Evolutionary conservation across 2,113 vertebrate genomes (phyloP).

Genomic region (Erinaceus europaeus): DNA sequence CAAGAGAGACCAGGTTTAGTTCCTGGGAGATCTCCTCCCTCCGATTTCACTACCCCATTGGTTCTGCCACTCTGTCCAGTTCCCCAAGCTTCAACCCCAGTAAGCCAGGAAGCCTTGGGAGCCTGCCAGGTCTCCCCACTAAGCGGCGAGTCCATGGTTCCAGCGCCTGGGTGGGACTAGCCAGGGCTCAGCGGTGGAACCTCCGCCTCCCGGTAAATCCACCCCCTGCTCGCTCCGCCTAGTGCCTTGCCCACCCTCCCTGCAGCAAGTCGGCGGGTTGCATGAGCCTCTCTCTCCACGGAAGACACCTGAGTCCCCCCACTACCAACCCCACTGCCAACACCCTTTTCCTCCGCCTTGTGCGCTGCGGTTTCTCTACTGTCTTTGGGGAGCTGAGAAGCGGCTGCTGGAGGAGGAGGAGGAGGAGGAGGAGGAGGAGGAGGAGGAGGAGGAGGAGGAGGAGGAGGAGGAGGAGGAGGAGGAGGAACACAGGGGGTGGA

Average conservation of each 20-base stretch:
- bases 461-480: slow-evolving; percentile 29
- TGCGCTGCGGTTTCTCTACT: background rate
- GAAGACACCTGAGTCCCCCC: slow-evolving; percentile 53
- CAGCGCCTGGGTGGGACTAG: background rate
- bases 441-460: slow-evolving; percentile 19
- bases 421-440: slow-evolving; percentile 56
- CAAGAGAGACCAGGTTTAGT: background rate
- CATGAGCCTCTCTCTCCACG: background rate
- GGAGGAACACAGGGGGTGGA: slow-evolving; percentile 55
- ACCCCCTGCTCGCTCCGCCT: background rate
- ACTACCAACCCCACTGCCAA: too few species aligned
- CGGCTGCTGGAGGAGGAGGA: slow-evolving; percentile 1
- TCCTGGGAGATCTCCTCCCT: background rate
- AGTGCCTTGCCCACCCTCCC: background rate
- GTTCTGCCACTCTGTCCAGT: background rate
- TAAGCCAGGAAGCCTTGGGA: background rate
- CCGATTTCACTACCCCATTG: background rate
- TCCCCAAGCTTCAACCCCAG: background rate
- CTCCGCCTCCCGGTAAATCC: background rate
- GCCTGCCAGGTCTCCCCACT: background rate
- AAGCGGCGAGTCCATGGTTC: background rate
- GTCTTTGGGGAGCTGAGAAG: too few species aligned
- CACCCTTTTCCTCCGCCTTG: slow-evolving; percentile 46
- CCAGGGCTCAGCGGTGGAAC: background rate
- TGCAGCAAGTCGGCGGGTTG: background rate